Conservation (phyloP, 2,888 invertebrate species). For the Campoplex capitator region DNA sequence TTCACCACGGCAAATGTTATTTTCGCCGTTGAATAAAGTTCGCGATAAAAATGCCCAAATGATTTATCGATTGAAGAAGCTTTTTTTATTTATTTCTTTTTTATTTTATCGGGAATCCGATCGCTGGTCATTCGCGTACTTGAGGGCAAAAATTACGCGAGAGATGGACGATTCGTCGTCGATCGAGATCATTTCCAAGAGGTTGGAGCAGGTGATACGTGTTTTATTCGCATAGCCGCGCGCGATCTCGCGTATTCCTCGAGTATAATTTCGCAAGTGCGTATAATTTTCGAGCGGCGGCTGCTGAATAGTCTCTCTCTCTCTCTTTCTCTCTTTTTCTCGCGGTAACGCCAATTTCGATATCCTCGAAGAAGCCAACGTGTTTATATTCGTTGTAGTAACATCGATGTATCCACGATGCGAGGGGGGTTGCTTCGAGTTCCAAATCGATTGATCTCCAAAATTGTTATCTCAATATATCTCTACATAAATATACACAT, state of each 20-base stretch:
- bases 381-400: not conserved
- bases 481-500: not conserved
- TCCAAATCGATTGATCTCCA: slow-evolving; percentile 59
- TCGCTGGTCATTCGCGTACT: slow-evolving; percentile 34
- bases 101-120: slow-evolving; percentile 28
- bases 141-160: slow-evolving; percentile 29
- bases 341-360: slow-evolving; percentile 38
- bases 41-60: slow-evolving; percentile 12
- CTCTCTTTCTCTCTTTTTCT: slow-evolving; percentile 3
- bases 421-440: slow-evolving; percentile 29
- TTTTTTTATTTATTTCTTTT: no score
- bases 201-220: slow-evolving; percentile 53
- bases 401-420: slow-evolving; percentile 42
- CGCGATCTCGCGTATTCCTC: slow-evolving; percentile 26
- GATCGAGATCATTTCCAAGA: slow-evolving; percentile 44
- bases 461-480: slow-evolving; percentile 56
- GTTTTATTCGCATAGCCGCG: slow-evolving; percentile 21
- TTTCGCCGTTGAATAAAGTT: not conserved
- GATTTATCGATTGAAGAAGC: slow-evolving; percentile 17
- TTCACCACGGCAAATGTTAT: not conserved
- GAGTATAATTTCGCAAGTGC: slow-evolving; percentile 60
- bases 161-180: slow-evolving; percentile 44
- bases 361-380: slow-evolving; percentile 12
- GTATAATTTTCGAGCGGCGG: slow-evolving; percentile 54
- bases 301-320: slow-evolving; percentile 16